Conservation (phyloP, 1,140 invertebrate species). For the Aphelenchoides besseyi region DNA sequence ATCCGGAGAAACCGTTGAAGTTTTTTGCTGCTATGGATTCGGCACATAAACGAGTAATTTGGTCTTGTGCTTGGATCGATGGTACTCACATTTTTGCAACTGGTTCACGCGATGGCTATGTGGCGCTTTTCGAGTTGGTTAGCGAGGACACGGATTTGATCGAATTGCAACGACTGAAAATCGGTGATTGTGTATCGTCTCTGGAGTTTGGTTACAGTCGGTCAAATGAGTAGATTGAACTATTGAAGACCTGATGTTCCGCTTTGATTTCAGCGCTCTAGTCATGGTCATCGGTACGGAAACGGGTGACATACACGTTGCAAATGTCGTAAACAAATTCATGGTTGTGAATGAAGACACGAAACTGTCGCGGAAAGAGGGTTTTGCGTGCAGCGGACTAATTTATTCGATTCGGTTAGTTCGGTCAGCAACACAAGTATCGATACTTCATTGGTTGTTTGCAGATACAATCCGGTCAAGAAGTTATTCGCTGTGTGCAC, state of each 20-base stretch:
- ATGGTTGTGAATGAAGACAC: not conserved
- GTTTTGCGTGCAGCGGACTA: not conserved
- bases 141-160: not conserved
- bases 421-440: not conserved
- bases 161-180: conserved; percentile 7
- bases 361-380: not conserved
- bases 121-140: not conserved
- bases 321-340: conserved; percentile 6
- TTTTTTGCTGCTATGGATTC: not conserved
- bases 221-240: not conserved
- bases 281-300: not conserved
- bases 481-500: conserved; percentile 12
- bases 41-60: conserved; percentile 20
- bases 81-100: conserved; percentile 20
- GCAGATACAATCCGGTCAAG: conserved; percentile 11
- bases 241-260: not conserved
- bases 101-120: conserved; percentile 4
- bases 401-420: not conserved
- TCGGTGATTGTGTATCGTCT: conserved; percentile 15
- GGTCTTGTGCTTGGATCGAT: not conserved
- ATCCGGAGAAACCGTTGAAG: not conserved
- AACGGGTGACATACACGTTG: not conserved
- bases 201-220: not conserved
- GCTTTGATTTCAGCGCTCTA: not conserved
- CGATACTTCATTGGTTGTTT: not conserved